Percentiles rank a stretch among this genome's conserved stretches.
Conservation (phyloP, 2,113 vertebrate genomes). For the Aplodontia rufa region DNA sequence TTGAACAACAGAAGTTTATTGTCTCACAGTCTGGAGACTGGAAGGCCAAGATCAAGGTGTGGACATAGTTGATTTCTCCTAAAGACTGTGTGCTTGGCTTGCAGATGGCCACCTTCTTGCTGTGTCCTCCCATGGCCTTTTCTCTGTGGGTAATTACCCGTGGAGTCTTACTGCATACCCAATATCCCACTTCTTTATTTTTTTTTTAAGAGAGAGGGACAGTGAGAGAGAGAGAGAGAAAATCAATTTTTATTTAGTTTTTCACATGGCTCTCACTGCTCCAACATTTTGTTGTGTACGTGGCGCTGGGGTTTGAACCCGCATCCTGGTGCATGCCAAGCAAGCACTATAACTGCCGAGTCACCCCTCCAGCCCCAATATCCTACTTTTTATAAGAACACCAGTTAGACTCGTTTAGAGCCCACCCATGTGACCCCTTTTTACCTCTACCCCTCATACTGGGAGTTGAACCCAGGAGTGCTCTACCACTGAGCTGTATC, state of each 20-base stretch:
- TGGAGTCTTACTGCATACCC: not conserved
- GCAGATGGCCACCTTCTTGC: not conserved
- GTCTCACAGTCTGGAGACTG: not conserved
- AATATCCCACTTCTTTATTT: not conserved
- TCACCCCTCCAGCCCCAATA: too few species aligned
- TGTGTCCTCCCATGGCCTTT: not conserved
- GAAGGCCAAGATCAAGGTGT: not conserved
- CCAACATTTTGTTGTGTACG: too few species aligned
- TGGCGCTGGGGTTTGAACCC: too few species aligned
- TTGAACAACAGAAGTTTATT: not conserved
- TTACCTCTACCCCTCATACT: not conserved
- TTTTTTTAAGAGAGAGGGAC: too few species aligned
- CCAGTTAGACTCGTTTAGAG: not conserved
- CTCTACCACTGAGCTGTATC: too few species aligned
- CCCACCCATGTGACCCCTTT: not conserved
- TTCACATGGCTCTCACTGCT: too few species aligned
- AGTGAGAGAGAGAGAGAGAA: too few species aligned
- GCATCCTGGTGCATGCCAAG: too few species aligned
- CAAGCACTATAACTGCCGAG: too few species aligned
- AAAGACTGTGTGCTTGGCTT: not conserved
- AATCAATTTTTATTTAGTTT: too few species aligned
- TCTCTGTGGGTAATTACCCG: not conserved
- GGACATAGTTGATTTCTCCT: not conserved
- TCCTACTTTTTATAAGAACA: not conserved
- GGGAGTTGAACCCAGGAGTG: too few species aligned